Evolutionary conservation across 30 jellyfish, hydroid and myxozoan species (phyloP).

Genomic region (Catostylus mosaicus): DNA sequence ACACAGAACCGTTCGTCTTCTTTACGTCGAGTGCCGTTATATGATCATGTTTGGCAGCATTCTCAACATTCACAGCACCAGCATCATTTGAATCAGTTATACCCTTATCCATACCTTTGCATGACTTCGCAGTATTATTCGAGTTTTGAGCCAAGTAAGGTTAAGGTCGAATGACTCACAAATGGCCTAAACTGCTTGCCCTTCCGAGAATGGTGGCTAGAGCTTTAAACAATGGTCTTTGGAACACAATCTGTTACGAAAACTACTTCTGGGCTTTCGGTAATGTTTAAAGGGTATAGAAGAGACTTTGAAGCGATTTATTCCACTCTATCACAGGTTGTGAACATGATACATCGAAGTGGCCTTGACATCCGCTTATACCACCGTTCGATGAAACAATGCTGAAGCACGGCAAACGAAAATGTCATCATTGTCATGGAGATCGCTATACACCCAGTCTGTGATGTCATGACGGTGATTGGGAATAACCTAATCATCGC

Average conservation of each 20-base stretch:
- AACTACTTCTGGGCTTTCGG: too few relatives aligned
- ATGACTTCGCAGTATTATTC: constrained; percentile 2
- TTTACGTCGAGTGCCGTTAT: constrained; percentile 21
- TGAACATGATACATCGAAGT: not conserved
- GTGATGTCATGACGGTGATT: not conserved
- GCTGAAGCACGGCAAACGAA: not conserved
- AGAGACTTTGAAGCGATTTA: too few relatives aligned
- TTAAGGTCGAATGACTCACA: not conserved
- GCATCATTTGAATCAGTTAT: constrained; percentile 4
- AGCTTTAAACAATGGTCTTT: too few relatives aligned
- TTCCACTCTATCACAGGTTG: too few relatives aligned
- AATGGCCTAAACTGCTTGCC: not conserved
- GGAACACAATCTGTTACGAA: too few relatives aligned
- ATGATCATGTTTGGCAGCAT: constrained; percentile 7
- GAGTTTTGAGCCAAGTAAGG: not conserved
- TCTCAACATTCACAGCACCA: not conserved
- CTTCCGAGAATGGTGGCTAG: constrained; percentile 3
- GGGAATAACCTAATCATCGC: too few relatives aligned
- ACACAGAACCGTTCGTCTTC: constrained; percentile 32
- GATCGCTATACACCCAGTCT: not conserved
- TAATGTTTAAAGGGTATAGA: too few relatives aligned
- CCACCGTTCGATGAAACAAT: not conserved
- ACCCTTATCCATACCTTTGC: constrained; percentile 34
- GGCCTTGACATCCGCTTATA: not conserved
- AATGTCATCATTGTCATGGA: constrained; percentile 12